Evolutionary conservation across 2,888 invertebrate genomes (phyloP), one percentile per base, ranked within the genome.

Genomic region (Fragum sueziense): DNA sequence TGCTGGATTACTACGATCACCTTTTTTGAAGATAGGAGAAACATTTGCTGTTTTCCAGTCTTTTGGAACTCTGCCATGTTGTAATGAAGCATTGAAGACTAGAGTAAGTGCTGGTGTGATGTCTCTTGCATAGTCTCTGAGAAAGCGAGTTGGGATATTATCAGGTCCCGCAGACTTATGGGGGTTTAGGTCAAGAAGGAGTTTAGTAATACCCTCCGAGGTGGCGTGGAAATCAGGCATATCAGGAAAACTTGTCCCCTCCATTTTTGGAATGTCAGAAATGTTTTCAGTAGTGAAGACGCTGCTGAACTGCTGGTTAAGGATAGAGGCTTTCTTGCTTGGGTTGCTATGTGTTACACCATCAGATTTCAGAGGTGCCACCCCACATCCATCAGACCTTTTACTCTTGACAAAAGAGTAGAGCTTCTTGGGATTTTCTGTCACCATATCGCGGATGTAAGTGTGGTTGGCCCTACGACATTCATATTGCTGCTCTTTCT

Each of bases 221-320:
- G n/a, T n/a, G n/a, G n/a, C n/a, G n/a, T n/a, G n/a, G n/a, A n/a
- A n/a, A n/a, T n/a, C n/a, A n/a, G n/a, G n/a, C n/a, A n/a, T n/a
- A n/a, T n/a, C n/a, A n/a, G n/a, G n/a, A n/a, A n/a, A n/a, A 37
- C 82, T 67, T 47, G 85, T 41, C 2, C n/a, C 72, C 3, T 27
- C 11, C 47, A 62, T 33, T 29, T 47, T 20, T 61, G 61, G 72
- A 9, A 61, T 62, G 51, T 22, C 1, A 1, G 72, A 61, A n/a
- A n/a, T 17, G 52, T 73, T 54, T 33, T 65, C 67, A 22, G 1
- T 67, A 20, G 65, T 73, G 54, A 51, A 73, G 29, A 73, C 37
- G 25, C 34, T 52, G 11, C 51, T 73, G 67, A 73, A 73, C 51
- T 73, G 73, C 31, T n/a, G 65, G 52, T 65, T 67, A 11, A 67